These are phyloP conservation scores for Drosophila aff. DNA, from an alignment of 1,140 invertebrate species.

Conservation along the genomic window DNA sequence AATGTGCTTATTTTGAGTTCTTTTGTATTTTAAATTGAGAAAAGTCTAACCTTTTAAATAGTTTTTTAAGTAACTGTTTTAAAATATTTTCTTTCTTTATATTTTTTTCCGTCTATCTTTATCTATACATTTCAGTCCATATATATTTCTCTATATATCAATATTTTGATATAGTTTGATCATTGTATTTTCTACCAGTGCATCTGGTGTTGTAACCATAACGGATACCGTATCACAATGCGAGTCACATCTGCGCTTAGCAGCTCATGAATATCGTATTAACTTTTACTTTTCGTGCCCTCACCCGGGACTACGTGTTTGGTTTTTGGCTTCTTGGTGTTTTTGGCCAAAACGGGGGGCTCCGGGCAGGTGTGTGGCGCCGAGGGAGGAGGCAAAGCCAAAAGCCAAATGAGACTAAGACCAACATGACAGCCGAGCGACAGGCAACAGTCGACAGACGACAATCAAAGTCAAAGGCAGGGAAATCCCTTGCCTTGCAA, in stretches of 20 bases:
- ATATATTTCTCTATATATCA: not conserved
- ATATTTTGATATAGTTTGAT: not conserved
- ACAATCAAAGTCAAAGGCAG: slow-evolving; percentile 5
- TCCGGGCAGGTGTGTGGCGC: slow-evolving; percentile 7
- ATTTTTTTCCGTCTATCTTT: too few relatives aligned
- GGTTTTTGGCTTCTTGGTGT: slow-evolving; percentile 40
- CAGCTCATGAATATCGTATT: slow-evolving; percentile 84
- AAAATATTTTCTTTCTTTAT: too few relatives aligned
- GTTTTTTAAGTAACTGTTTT: too few relatives aligned
- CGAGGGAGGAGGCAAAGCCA: slow-evolving; percentile 22
- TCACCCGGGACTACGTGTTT: slow-evolving; percentile 49
- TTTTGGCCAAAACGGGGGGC: not conserved
- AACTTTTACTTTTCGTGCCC: slow-evolving; percentile 77
- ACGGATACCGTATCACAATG: slow-evolving; percentile 67
- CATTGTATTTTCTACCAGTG: not conserved
- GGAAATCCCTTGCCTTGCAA: not conserved
- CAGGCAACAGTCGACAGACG: slow-evolving; percentile 8
- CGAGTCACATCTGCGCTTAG: slow-evolving; percentile 83
- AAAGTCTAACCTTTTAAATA: too few relatives aligned
- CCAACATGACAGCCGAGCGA: slow-evolving; percentile 23
- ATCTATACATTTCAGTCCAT: not conserved
- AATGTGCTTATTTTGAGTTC: fast-evolving
- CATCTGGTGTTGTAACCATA: slow-evolving; percentile 3
- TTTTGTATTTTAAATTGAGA: not conserved
- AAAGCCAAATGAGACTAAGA: slow-evolving; percentile 52